Conservation (phyloP, 2,113 vertebrate genomes). For the Heloderma charlesbogerti region DNA sequence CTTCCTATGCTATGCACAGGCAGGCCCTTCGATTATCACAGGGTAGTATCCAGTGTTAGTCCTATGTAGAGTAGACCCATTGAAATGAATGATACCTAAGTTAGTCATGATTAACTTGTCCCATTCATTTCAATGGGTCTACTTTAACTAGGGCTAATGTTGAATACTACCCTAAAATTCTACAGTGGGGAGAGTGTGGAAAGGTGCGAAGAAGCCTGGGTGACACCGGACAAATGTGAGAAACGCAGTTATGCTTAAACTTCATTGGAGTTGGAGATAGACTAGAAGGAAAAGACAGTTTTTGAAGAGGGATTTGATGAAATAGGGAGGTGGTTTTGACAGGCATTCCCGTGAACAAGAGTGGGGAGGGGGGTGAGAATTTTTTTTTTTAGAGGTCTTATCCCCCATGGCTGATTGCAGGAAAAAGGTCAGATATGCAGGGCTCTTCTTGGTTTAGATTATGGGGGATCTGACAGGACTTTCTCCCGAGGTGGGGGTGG, state of each 20-base stretch:
- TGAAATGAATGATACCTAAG: too few species aligned
- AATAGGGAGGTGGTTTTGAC: background rate
- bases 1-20: background rate
- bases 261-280: background rate
- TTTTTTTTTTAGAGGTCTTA: too few species aligned
- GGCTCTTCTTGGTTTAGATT: too few species aligned
- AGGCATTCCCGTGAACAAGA: background rate
- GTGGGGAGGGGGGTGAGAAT: background rate
- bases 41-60: too few species aligned
- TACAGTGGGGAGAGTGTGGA: background rate
- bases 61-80: too few species aligned
- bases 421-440: background rate
- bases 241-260: background rate
- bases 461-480: background rate
- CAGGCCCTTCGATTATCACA: background rate
- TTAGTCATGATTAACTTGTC: too few species aligned
- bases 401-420: background rate
- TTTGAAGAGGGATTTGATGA: background rate
- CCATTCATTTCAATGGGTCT: too few species aligned
- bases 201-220: background rate
- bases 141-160: too few species aligned
- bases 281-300: background rate
- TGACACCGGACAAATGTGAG: background rate
- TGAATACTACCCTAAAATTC: background rate
- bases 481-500: background rate